Evolutionary conservation across 2,797 vertebrate genomes (phyloP), one percentile per base, ranked within the genome.

Genomic region (Poecilia velifera): DNA sequence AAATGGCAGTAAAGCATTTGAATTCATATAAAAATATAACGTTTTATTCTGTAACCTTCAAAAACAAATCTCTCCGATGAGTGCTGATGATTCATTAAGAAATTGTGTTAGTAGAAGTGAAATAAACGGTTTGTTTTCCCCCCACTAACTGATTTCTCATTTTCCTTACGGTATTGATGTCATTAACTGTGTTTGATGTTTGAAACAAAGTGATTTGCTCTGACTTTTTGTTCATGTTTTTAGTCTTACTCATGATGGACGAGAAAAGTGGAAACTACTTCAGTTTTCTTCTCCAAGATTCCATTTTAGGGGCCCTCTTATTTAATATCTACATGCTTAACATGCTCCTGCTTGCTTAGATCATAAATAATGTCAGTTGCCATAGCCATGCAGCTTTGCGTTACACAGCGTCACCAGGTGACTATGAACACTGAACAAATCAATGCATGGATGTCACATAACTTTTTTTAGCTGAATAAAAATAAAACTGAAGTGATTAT

Each of bases 71-170:
- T 77, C 57, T 68, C 62, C 73, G 53, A 77, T 76, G 79, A 46
- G 78, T 77, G 28, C 25, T 62, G 51, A 82, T 88, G 57, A 86
- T 59, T 86, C 45, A 83, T 28, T n/a, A 76, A 70, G 51, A 80
- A 79, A 71, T 83, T 82, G 53, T 80, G 84, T 86, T 82, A 78
- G 82, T 70, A 85, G 39, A 84, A 88, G 86, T 86, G 75, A 80
- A 77, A 92, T 90, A 92, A 92, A 92, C 76, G 57, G 79, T 83
- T 90, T 89, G 55, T 82, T 91, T 89, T 87, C 75, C 13, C 51
- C 76, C 16, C 57, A 74, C 45, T 70, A 62, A 1, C 6, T 14
- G 3, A 53, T 36, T 53, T 80, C 18, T 66, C 45, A 10, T 59
- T 8, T 51, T 76, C 49, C 25, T 68, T 76, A 22, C 1, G 1